phyloP scores from a whole-genome alignment of 2,113 vertebrate genomes.

The Neolamprologus modestus region DNA sequence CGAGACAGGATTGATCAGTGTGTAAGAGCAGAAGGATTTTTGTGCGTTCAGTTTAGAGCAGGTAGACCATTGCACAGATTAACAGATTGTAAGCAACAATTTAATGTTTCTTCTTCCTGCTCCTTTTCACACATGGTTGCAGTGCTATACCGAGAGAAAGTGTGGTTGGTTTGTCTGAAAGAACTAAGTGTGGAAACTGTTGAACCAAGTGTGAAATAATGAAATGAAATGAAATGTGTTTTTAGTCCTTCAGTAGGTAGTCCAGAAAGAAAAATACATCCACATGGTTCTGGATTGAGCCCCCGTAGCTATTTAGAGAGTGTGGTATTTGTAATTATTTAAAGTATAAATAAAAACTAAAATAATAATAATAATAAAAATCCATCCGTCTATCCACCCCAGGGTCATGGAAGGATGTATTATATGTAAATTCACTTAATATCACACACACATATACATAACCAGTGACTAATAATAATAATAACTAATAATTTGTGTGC shows the following conservation, averaged over 20 bases:
- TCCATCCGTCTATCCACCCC: neutral
- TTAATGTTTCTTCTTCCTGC: neutral
- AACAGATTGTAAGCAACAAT: neutral
- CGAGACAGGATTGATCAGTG: neutral
- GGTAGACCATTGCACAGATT: neutral
- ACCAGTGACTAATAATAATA: neutral
- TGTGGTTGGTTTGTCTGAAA: neutral
- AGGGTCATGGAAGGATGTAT: neutral
- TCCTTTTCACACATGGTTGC: neutral
- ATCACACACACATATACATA: neutral
- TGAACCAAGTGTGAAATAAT: neutral
- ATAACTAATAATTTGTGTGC: neutral
- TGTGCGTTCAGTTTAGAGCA: neutral
- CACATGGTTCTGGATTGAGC: neutral
- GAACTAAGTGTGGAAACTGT: neutral
- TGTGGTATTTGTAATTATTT: neutral
- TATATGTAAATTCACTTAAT: neutral
- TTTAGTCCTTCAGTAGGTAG: neutral
- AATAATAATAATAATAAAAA: neutral
- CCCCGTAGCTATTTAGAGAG: neutral
- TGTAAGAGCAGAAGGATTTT: neutral
- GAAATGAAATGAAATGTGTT: neutral
- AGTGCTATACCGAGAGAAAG: neutral
- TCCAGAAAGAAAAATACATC: neutral
- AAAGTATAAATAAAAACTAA: neutral